A percentile compares a stretch with the other conserved stretches of the same genome.
phyloP scores from a whole-genome alignment of 23 tunicate species.

The Halocynthia roretzi region DNA sequence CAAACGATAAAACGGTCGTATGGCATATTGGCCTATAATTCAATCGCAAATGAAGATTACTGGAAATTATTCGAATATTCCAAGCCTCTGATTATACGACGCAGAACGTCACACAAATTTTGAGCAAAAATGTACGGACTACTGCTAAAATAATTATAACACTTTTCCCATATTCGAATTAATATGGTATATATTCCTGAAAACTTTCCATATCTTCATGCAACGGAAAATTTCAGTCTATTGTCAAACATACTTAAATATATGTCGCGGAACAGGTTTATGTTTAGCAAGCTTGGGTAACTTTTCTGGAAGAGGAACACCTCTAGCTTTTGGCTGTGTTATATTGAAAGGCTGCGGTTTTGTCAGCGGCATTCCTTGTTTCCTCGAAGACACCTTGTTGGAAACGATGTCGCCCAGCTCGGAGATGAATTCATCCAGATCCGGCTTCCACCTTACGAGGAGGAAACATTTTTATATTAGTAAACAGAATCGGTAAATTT shows the following conservation, averaged over 20 bases:
- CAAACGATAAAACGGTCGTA: background rate
- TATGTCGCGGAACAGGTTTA: constrained; percentile 53
- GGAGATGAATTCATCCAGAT: constrained; percentile 38
- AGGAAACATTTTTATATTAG: background rate
- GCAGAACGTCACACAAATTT: background rate
- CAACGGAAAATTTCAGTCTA: background rate
- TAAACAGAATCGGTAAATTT: background rate
- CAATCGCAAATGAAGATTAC: background rate
- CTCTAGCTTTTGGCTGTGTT: constrained; percentile 69
- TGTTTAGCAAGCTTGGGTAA: constrained; percentile 42
- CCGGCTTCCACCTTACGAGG: constrained; percentile 55
- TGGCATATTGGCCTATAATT: background rate
- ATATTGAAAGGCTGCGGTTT: constrained; percentile 52
- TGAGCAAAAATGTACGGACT: background rate
- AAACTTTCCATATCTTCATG: background rate
- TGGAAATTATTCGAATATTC: background rate
- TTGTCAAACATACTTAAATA: constrained; percentile 28
- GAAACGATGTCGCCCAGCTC: constrained; percentile 34
- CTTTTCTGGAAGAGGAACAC: constrained; percentile 76
- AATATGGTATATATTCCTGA: background rate
- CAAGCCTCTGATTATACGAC: background rate
- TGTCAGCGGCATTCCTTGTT: constrained; percentile 31
- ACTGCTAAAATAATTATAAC: constrained; percentile 1
- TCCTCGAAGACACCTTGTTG: constrained; percentile 50
- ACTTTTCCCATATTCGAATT: too few species aligned